Evolutionary conservation across 2,888 invertebrate genomes (phyloP).

Genomic region (Drosophila algonquin): DNA sequence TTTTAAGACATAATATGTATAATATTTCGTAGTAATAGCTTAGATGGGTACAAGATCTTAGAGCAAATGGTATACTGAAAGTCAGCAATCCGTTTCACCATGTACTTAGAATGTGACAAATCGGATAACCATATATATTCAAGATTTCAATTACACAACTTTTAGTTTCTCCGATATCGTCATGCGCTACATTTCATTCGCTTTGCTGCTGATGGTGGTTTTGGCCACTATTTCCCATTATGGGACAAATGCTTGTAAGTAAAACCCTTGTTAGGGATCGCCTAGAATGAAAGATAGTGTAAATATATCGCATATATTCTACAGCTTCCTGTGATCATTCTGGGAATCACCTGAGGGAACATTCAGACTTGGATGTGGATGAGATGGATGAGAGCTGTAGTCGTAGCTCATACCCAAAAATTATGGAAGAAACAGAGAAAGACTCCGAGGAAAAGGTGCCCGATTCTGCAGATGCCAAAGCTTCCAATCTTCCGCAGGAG

Average conservation of each 20-base stretch:
- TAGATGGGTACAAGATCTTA: too few relatives aligned
- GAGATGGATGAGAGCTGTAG: background rate
- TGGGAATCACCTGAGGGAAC: background rate
- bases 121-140: background rate
- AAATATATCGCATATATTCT: background rate
- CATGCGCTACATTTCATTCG: slow-evolving; percentile 19
- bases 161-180: background rate
- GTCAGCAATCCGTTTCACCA: slow-evolving; percentile 14
- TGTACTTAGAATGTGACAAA: slow-evolving; percentile 4
- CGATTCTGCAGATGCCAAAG: background rate
- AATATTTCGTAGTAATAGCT: too few relatives aligned
- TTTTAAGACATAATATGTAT: too few relatives aligned
- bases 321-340: background rate
- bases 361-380: background rate
- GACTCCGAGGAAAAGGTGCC: background rate
- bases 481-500: background rate
- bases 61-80: background rate
- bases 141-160: background rate
- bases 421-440: background rate
- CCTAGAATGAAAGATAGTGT: too few relatives aligned
- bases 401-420: too few relatives aligned
- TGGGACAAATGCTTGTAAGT: slow-evolving; percentile 15
- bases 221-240: background rate
- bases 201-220: slow-evolving; percentile 14
- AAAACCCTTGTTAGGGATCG: background rate